A percentile compares a stretch with the other conserved stretches of the same genome.
phyloP scores from a whole-genome alignment of 2,797 vertebrate species.

The Xiphophorus birchmanni region DNA sequence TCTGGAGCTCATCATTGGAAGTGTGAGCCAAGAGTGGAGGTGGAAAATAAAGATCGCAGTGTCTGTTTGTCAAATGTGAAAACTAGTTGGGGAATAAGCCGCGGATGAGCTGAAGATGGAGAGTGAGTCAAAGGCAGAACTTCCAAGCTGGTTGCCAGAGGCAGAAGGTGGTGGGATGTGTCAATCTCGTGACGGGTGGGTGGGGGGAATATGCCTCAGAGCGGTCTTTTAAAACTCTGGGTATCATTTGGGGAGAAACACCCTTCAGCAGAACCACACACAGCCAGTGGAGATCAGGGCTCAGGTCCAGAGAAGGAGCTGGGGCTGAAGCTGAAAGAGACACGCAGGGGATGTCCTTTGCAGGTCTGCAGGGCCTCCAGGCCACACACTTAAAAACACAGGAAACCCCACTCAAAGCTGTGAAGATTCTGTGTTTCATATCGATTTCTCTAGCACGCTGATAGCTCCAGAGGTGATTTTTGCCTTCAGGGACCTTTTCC shows the following conservation, averaged over 20 bases:
- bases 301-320: constrained; percentile 63
- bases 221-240: constrained; percentile 63
- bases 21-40: constrained; percentile 41
- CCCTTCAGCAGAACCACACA: constrained; percentile 79
- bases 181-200: constrained; percentile 66
- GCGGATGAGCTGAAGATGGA: constrained; percentile 55
- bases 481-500: constrained; percentile 75
- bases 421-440: constrained; percentile 72
- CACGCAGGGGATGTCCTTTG: constrained; percentile 71
- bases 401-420: constrained; percentile 73
- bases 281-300: constrained; percentile 65
- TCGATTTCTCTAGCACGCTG: constrained; percentile 79
- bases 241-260: constrained; percentile 71
- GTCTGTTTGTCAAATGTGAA: constrained; percentile 76
- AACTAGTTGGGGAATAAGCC: constrained; percentile 70
- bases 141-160: constrained; percentile 67
- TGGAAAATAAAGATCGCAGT: constrained; percentile 66
- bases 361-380: constrained; percentile 73
- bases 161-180: constrained; percentile 68
- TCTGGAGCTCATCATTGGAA: constrained; percentile 56
- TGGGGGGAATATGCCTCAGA: constrained; percentile 66
- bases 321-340: constrained; percentile 68
- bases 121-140: constrained; percentile 68
- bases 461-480: constrained; percentile 78
- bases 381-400: constrained; percentile 71